Evolutionary conservation across 1,140 invertebrate genomes (phyloP).

Genomic region (Odontomachus brunneus): DNA sequence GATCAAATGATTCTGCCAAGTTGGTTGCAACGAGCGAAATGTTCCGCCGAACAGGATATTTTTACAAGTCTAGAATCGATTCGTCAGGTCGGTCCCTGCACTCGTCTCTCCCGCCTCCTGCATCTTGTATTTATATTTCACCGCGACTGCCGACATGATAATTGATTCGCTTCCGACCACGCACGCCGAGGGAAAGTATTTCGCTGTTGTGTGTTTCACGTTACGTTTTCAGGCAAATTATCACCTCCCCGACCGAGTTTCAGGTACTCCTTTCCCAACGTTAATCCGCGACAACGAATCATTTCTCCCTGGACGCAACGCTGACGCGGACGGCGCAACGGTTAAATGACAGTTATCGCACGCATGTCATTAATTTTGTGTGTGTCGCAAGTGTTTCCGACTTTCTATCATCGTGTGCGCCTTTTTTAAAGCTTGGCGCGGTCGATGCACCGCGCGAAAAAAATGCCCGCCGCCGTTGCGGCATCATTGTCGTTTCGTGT

Average conservation of each 20-base stretch:
- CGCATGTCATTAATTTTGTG: constrained; percentile 50
- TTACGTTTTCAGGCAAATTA: constrained; percentile 4
- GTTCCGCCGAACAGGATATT: too few relatives aligned
- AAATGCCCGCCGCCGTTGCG: constrained; percentile 45
- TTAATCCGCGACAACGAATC: constrained; percentile 40
- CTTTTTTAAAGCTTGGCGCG: constrained; percentile 45
- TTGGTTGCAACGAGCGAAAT: too few relatives aligned
- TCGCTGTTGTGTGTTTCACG: background rate
- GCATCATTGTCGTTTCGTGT: constrained; percentile 29
- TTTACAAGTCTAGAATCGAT: background rate
- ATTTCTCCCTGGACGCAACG: constrained; percentile 38
- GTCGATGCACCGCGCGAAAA: constrained; percentile 42
- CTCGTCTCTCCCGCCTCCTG: background rate
- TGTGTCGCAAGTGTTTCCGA: constrained; percentile 60
- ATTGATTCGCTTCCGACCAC: background rate
- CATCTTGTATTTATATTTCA: background rate
- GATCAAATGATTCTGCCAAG: too few relatives aligned
- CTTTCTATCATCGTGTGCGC: constrained; percentile 41
- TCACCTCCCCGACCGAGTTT: background rate
- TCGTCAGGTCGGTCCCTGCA: too few relatives aligned
- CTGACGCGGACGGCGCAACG: constrained; percentile 7
- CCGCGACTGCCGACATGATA: background rate
- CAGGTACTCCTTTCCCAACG: constrained; percentile 46
- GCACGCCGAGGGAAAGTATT: constrained; percentile 23
- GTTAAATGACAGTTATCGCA: constrained; percentile 46